Base-by-base conservation (phyloP, 2,113 vertebrate genomes). In the Reinhardtius hippoglossoides region DNA sequence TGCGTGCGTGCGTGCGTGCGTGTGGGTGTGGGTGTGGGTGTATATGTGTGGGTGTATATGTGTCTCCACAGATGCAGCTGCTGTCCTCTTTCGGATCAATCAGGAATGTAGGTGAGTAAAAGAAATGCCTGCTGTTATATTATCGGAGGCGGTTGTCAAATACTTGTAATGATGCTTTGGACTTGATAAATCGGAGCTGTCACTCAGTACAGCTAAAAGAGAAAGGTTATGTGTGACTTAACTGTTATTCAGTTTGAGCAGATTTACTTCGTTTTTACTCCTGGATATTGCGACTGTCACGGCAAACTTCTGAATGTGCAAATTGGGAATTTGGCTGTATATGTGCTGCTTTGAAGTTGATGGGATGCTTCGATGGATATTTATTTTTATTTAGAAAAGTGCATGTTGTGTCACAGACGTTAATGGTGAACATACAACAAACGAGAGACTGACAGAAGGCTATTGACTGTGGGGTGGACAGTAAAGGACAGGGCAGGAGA, bases 31-130 rank as follows among this genome's bases (percentile, higher is more conserved):
- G 23, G 52, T 54, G 52, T 54, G 52, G 12, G 52, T 21, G 52
- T 9, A 20, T 54, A 20, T 9, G 50, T 54, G 20, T 21, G 52
- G 12, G 52, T 21, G 52, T 54, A n/a, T 21, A 1, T 54, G 52
- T 21, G 50, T 52, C 3, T 54, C n/a, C 40, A 42, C 3, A 42
- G 40, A 54, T 60, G 67, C 24, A 55, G 37, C 31, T 78, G 71
- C 54, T 58, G 74, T 9, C 1, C 15, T 65, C 27, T 52, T 7
- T 50, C 46, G 46, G 46, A 4, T 18, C 46, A 42, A 42, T 50
- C 46, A 16, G 21, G 40, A 18, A 26, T 48, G 35, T 16, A 61
- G 40, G 78, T 80, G 60, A 67, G 68, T 67, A 66, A 26, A 0
- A 13, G 60, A 16, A 44, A 21, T 31, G 31, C 31, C 31, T 31